phyloP scores from a whole-genome alignment of 2,113 vertebrate genomes.

The Nannobrachium achirus region DNA sequence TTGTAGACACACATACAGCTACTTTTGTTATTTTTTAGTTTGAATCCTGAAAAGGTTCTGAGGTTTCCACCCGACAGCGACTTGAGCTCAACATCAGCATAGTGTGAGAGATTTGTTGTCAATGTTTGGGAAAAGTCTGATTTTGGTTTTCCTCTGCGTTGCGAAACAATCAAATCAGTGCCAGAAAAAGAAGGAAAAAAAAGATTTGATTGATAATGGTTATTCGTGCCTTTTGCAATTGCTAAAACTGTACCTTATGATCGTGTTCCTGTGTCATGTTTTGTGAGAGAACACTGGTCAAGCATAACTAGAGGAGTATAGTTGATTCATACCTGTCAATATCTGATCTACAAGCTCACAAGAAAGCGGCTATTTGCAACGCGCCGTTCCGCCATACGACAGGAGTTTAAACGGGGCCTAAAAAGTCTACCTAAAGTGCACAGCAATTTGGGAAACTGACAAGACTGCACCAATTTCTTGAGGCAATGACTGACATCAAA shows the following conservation, averaged over 20 bases:
- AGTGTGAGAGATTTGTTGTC: slow-evolving; percentile 4
- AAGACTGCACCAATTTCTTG: neutral
- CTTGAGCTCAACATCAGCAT: slow-evolving; percentile 9
- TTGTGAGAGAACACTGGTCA: slow-evolving; percentile 6
- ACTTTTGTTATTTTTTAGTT: too few species aligned
- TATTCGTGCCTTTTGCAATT: slow-evolving; percentile 10
- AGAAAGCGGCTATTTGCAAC: too few species aligned
- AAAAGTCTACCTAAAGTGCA: neutral
- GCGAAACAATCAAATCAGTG: slow-evolving; percentile 3
- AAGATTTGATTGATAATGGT: slow-evolving; percentile 14
- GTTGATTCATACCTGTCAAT: too few species aligned
- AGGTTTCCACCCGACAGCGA: too few species aligned
- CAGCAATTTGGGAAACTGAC: slow-evolving; percentile 13
- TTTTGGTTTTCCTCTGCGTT: slow-evolving; percentile 19
- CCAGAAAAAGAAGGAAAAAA: slow-evolving; percentile 14
- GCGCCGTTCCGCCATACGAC: too few species aligned
- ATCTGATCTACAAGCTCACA: too few species aligned
- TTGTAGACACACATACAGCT: too few species aligned
- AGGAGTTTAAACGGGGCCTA: too few species aligned
- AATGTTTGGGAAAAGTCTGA: slow-evolving; percentile 16
- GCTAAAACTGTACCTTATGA: neutral
- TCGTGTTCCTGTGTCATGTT: slow-evolving; percentile 10
- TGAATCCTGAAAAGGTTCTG: too few species aligned
- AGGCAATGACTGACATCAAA: slow-evolving; percentile 26
- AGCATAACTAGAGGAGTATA: too few species aligned